Evolutionary conservation across 2,113 vertebrate genomes (phyloP), one percentile per base, ranked within the genome.

Genomic region (Oryzias curvinotus): DNA sequence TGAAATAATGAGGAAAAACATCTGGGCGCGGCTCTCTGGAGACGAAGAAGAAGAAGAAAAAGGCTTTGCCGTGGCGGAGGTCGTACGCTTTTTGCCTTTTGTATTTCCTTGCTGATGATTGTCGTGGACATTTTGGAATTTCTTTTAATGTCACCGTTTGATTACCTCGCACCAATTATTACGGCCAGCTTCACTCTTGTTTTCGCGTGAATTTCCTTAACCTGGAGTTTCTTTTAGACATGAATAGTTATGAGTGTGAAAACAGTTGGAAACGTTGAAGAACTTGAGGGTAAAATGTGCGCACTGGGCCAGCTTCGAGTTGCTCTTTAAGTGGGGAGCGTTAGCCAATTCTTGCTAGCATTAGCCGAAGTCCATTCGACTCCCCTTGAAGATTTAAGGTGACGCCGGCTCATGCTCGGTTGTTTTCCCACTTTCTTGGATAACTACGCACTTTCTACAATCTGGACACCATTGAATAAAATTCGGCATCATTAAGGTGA

Each of bases 61-160:
- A 45, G 42, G 53, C 56, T 69, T 71, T 62, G 60, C 70, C 73
- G 47, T 43, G 59, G 55, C 77, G 69, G 85, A 77, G 78, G 77
- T 88, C 79, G 77, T 62, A 49, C 68, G 77, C 77, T 85, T 86
- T 87, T 80, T 76, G 69, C 65, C 77, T 90, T 89, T 88, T 89
- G 83, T 87, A 84, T 90, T 88, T 89, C 75, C 83, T 88, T 71
- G 73, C 72, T 82, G 85, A 87, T 67, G 85, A 87, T 67, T 76
- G 72, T 83, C 86, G 91, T 82, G 83, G 89, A 90, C 89, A 89
- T 91, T 89, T 89, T 88, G 85, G 77, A 85, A 80, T 84, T 81
- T 80, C 65, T 61, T 66, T 66, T 80, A 70, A 77, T 73, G 58
- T 75, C 53, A n/a, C 44, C 8, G 13, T 80, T 54, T 71, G 45